Percentiles rank a stretch among this genome's conserved stretches.
phyloP scores from a whole-genome alignment of 2,113 vertebrate genomes.

The Meriones unguiculatus region DNA sequence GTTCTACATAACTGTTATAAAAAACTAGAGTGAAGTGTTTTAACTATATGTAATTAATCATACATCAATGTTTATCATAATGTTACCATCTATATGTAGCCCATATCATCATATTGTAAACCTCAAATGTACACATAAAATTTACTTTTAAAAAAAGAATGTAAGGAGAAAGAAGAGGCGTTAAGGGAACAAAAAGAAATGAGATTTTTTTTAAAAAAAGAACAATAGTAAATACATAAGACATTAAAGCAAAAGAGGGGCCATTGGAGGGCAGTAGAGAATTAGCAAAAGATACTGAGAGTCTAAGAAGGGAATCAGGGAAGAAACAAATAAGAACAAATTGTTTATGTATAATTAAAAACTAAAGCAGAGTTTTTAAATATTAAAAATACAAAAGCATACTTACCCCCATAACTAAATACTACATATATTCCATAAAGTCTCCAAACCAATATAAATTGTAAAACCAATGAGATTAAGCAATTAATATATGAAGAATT shows the following conservation, averaged over 20 bases:
- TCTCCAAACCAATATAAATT: conserved; percentile 14
- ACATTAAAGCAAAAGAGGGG: neutral
- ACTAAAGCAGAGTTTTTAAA: neutral
- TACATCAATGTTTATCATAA: neutral
- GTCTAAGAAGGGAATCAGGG: neutral
- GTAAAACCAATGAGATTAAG: conserved; percentile 24
- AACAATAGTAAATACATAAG: neutral
- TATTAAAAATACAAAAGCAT: neutral
- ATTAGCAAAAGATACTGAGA: neutral
- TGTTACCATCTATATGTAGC: neutral
- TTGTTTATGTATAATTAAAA: neutral
- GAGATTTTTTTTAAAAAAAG: neutral
- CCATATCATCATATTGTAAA: neutral
- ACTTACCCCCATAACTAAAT: neutral
- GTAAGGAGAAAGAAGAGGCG: neutral
- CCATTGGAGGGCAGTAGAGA: neutral
- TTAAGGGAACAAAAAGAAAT: neutral
- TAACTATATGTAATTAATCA: neutral
- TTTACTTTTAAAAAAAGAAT: neutral
- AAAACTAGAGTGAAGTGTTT: neutral
- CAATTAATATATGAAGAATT: conserved; percentile 31
- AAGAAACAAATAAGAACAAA: neutral
- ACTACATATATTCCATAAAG: conserved; percentile 16
- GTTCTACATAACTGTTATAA: neutral
- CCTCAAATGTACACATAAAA: neutral